Percentiles rank a stretch among this genome's conserved stretches.
These are phyloP conservation scores for Sorex fumeus DNA, from an alignment of 2,113 vertebrate genomes.

Conservation along the genomic window DNA sequence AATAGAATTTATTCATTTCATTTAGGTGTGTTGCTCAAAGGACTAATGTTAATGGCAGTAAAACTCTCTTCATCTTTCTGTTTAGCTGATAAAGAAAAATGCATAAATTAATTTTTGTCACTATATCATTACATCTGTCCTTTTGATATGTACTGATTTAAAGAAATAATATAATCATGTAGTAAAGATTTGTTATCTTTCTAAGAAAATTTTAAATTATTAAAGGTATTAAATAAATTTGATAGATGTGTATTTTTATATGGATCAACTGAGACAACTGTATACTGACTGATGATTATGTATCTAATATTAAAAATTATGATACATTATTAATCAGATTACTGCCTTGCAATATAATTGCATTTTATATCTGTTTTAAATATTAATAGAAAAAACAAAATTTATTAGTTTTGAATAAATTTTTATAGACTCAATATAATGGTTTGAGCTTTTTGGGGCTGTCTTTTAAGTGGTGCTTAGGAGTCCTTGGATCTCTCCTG, in stretches of 20 bases:
- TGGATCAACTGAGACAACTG: conserved; percentile 57
- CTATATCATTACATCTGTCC: not conserved
- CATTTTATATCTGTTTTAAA: conserved; percentile 26
- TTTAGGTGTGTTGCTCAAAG: too few relatives aligned
- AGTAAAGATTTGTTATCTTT: not conserved
- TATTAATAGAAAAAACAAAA: conserved; percentile 17
- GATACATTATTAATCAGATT: conserved; percentile 50
- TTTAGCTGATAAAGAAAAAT: not conserved
- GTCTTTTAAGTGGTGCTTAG: too few relatives aligned
- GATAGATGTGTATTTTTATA: conserved; percentile 59
- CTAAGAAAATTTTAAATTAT: conserved; percentile 40
- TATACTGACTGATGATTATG: conserved; percentile 44
- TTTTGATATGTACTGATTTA: conserved; percentile 17
- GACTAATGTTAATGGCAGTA: not conserved
- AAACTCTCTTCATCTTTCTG: not conserved
- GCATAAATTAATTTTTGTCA: not conserved
- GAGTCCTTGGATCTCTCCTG: too few relatives aligned
- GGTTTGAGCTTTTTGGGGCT: too few relatives aligned
- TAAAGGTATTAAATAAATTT: conserved; percentile 38
- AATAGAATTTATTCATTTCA: too few relatives aligned
- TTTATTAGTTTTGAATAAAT: not conserved
- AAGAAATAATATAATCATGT: not conserved
- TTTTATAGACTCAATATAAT: not conserved
- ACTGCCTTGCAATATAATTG: not conserved
- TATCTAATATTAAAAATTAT: conserved; percentile 31